Base-by-base conservation (phyloP, 2,888 invertebrate species). In the Laspeyria flexula region DNA sequence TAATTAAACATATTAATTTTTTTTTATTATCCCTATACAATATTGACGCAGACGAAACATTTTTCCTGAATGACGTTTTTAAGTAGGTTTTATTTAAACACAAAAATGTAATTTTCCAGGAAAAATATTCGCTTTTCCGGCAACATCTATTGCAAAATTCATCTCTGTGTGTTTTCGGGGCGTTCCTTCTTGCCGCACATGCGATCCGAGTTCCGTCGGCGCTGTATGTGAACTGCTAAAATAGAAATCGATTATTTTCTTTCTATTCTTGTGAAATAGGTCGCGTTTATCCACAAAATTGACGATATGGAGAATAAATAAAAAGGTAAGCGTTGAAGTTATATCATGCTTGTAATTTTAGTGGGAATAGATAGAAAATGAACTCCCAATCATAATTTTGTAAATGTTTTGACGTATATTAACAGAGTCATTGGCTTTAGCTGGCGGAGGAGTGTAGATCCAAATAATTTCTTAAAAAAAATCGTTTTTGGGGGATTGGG, bases 171-270 rank as follows among this genome's bases (percentile, higher is more conserved):
- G 43, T 63, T 70, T 73, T 66, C 58, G 61, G 81, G 81, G 81
- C 80, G 81, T 77, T 77, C 75, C 77, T 74, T 66, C 66, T 12
- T 66, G 75, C 75, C 85, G 88, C 89, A 86, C 89, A 88, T 90
- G 88, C 88, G 87, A 58, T 63, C 78, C 79, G 67, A 48, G 60
- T 60, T 75, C 77, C 71, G 76, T 67, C 74, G 71, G 73, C 71
- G 71, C 56, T 27, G 34, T 57, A 71, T 77, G 77, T 75, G 73
- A 68, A 74, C 73, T 65, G 80, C 75, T 76, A 75, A 82, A 84
- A 88, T 84, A 82, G 81, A 86, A 85, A 89, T 89, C 86, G 85
- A 89, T 89, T 75, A 72, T 73, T 55, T 76, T 73, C 75, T 75
- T 79, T 77, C 81, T 85, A 77, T 85, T 84, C 75, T 70, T 55